Evolutionary conservation across 2,113 vertebrate genomes (phyloP), one percentile per base, ranked within the genome.

Genomic region (Mobula birostris): DNA sequence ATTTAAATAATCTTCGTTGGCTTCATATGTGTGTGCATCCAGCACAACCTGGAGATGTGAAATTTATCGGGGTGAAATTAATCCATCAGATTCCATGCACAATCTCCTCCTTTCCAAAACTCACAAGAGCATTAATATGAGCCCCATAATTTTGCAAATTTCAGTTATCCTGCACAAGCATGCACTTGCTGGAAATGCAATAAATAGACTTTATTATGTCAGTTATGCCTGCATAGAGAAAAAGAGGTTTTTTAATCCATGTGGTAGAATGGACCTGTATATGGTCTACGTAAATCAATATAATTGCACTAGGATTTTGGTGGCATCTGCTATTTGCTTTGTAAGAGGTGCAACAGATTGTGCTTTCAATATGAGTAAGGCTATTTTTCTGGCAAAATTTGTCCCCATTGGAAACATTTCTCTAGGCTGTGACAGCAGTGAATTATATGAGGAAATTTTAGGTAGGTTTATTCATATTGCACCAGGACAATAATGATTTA

Each of bases 301-400:
- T 93, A 74, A 93, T 93, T 93, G 70, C 68, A 72, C 32, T 74
- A 56, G 68, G 48, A 93, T 74, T 93, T 93, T 93, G 91, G 32
- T 74, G 74, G 70, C 91, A 93, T 74, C 91, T 93, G 91, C 32
- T 40, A 76, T 76, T 93, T 93, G 29, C 12, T 74, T 74, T 74
- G 91, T 70, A 76, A 70, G 48, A 74, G 91, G 27, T 14, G 36
- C 27, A 93, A 93, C 91, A 93, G 91, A 93, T 36, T 93, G 91
- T 76, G 68, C 91, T 93, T 93, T 74, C 68, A 93, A 93, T 74
- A 93, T 56, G 17, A 93, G 68, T 14, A 74, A 76, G 5, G 40
- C 11, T 24, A 76, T 93, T 72, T 93, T 92, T 48, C 32, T 27
- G 29, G 90, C 40, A 40, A 32, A 92, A 72, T 32, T n/a, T 12